A percentile compares a stretch with the other conserved stretches of the same genome.
phyloP scores from a whole-genome alignment of 1,140 invertebrate species.

The Zaprionus gabonicus region DNA sequence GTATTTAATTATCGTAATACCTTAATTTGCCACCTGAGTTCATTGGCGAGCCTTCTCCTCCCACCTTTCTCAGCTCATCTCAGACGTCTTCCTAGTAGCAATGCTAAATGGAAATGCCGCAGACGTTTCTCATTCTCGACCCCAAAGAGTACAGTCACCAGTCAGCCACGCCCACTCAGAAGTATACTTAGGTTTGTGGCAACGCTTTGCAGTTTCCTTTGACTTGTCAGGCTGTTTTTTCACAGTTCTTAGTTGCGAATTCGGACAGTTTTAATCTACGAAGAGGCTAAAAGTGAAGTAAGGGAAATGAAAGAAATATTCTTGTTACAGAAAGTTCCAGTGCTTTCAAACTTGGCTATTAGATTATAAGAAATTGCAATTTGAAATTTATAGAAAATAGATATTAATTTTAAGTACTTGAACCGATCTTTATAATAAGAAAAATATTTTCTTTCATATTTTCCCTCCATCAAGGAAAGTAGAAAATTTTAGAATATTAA shows the following conservation, averaged over 20 bases:
- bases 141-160: conserved; percentile 33
- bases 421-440: too few species aligned
- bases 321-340: too few species aligned
- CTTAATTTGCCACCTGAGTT: conserved; percentile 80
- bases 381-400: too few species aligned
- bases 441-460: too few species aligned
- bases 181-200: conserved; percentile 5
- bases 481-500: too few species aligned
- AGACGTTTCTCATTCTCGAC: conserved; percentile 56
- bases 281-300: background rate
- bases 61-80: background rate
- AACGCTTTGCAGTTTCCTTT: conserved; percentile 11
- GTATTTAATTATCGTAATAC: conserved; percentile 73
- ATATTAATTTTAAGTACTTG: too few species aligned
- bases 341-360: too few species aligned
- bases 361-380: too few species aligned
- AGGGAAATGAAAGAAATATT: background rate
- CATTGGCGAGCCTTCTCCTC: conserved; percentile 44
- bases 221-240: background rate
- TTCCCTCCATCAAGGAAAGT: too few species aligned
- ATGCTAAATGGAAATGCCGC: conserved; percentile 64
- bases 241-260: background rate
- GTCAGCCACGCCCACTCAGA: conserved; percentile 1
- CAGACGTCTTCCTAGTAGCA: conserved; percentile 46
- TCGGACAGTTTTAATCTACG: background rate